Percentiles rank a stretch among this genome's conserved stretches.
Evolutionary conservation across 1,140 invertebrate genomes (phyloP).

Genomic region (Drosophila navojoa): DNA sequence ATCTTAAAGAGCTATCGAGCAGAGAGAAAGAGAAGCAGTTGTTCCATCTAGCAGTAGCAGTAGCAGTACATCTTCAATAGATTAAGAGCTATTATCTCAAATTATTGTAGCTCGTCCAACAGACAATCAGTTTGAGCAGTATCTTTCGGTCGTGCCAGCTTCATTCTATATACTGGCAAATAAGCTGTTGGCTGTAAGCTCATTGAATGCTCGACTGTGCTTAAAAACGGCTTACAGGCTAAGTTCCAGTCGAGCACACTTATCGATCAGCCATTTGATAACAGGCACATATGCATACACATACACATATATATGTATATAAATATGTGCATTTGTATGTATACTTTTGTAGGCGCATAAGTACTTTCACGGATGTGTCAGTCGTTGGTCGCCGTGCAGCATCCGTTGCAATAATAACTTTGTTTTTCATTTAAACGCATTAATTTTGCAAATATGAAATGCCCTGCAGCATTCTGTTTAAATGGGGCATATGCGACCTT

Average conservation of each 20-base stretch:
- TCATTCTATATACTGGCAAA: too few relatives aligned
- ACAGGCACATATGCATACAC: not conserved
- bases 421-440: conserved; percentile 36
- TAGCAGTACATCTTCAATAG: too few relatives aligned
- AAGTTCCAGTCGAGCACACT: not conserved
- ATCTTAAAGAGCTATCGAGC: too few relatives aligned
- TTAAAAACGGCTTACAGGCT: conserved; percentile 6
- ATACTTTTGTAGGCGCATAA: not conserved
- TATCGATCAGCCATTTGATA: not conserved
- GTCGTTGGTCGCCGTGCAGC: conserved; percentile 38
- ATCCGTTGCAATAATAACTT: conserved; percentile 54
- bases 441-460: conserved; percentile 39
- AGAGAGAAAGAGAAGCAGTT: too few relatives aligned
- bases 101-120: too few relatives aligned
- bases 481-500: conserved; percentile 11
- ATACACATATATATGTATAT: not conserved
- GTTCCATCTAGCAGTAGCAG: too few relatives aligned
- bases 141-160: too few relatives aligned
- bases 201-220: not conserved
- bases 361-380: conserved; percentile 41
- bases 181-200: too few relatives aligned
- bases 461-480: too few relatives aligned
- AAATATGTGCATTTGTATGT: conserved; percentile 2
- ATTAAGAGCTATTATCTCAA: too few relatives aligned
- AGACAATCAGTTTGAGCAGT: too few relatives aligned